These are phyloP conservation scores for Ectobius pallidus DNA, from an alignment of 2,888 invertebrate genomes.

Conservation along the genomic window DNA sequence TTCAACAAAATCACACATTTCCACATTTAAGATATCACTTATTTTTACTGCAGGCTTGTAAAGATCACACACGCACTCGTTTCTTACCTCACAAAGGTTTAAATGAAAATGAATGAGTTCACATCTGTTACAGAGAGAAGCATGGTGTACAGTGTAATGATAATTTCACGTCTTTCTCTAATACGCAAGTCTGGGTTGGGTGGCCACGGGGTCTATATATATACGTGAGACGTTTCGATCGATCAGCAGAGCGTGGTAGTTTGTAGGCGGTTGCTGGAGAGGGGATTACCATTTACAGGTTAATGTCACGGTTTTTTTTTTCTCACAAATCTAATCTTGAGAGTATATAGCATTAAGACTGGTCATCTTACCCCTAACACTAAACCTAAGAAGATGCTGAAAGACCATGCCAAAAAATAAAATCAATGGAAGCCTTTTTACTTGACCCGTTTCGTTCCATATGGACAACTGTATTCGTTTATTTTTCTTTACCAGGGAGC, in stretches of 20 bases:
- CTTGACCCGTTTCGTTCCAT: no score
- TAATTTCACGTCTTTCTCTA: background rate
- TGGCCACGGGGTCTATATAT: background rate
- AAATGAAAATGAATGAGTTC: background rate
- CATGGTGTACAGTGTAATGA: background rate
- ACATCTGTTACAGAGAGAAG: background rate
- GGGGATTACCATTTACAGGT: background rate
- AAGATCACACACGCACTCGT: no score
- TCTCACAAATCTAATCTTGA: background rate
- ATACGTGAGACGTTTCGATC: background rate
- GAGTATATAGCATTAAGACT: no score
- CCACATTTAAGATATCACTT: no score
- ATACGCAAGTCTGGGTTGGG: conserved; percentile 10
- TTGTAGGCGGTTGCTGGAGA: background rate
- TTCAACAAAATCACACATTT: no score
- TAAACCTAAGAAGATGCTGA: no score
- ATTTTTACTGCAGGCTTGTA: no score
- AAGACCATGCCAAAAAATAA: no score
- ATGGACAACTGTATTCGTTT: no score
- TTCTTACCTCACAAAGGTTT: background rate
- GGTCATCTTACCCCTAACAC: no score
- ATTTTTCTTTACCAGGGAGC: no score
- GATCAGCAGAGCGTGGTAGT: conserved; percentile 23
- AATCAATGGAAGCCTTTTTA: no score
- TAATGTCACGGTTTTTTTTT: background rate